Percentiles rank a stretch among this genome's conserved stretches.
phyloP scores from a whole-genome alignment of 2,888 invertebrate species.

The Hermodice carunculata region DNA sequence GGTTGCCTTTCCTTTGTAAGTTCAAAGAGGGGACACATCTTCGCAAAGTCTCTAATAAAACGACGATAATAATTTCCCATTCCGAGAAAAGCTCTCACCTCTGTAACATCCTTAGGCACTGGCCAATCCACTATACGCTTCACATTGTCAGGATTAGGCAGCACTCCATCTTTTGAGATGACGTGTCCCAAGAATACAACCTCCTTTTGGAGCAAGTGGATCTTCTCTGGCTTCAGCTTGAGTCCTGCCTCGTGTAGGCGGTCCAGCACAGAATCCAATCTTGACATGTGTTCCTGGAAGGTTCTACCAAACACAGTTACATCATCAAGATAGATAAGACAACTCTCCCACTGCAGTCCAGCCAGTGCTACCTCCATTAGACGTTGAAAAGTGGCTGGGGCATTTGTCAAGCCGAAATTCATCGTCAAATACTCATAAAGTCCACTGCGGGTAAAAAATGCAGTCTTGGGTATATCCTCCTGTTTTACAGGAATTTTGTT shows the following conservation, averaged over 20 bases:
- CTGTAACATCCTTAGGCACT: slow-evolving; percentile 28
- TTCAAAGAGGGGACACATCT: slow-evolving; percentile 31
- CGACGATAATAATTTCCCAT: slow-evolving; percentile 39
- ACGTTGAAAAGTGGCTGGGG: neutral
- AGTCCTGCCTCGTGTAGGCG: slow-evolving; percentile 17
- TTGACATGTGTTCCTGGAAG: slow-evolving; percentile 26
- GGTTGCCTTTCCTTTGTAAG: slow-evolving; percentile 40
- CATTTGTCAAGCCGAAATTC: slow-evolving; percentile 6
- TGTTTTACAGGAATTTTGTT: slow-evolving; percentile 2
- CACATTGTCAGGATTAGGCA: neutral
- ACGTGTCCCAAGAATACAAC: slow-evolving; percentile 15
- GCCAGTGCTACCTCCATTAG: neutral
- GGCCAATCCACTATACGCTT: slow-evolving; percentile 28
- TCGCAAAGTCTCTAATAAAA: slow-evolving; percentile 35
- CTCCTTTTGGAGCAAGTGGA: slow-evolving; percentile 14
- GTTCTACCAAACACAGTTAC: slow-evolving; percentile 30
- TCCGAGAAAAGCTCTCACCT: slow-evolving; percentile 40
- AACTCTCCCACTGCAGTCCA: neutral
- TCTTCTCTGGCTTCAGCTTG: slow-evolving; percentile 32
- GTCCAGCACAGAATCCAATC: slow-evolving; percentile 31
- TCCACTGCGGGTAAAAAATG: slow-evolving; percentile 7
- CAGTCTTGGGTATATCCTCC: slow-evolving; percentile 14
- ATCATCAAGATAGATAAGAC: slow-evolving; percentile 36
- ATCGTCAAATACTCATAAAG: slow-evolving; percentile 1
- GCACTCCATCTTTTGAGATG: neutral